phyloP scores from a whole-genome alignment of 2,113 vertebrate genomes.

The Ammospiza nelsoni region DNA sequence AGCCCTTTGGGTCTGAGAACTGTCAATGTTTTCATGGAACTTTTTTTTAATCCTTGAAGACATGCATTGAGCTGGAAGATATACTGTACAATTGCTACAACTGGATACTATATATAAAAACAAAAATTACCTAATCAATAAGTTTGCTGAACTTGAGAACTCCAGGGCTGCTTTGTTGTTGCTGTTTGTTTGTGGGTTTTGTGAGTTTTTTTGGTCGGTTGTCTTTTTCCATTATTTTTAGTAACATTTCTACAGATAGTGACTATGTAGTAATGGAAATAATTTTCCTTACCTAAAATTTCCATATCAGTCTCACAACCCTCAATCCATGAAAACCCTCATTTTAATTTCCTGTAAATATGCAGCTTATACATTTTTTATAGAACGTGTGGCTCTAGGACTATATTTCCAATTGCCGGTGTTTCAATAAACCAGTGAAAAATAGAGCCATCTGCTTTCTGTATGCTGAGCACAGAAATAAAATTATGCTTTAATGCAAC shows the following conservation, averaged over 20 bases:
- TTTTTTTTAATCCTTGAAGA: neutral
- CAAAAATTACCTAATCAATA: neutral
- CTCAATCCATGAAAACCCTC: neutral
- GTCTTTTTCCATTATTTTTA: neutral
- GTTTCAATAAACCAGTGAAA: slow-evolving; percentile 7
- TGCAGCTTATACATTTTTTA: neutral
- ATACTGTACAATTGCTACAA: neutral
- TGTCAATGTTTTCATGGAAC: neutral
- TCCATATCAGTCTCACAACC: neutral
- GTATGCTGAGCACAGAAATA: slow-evolving; percentile 26
- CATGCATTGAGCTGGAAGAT: neutral
- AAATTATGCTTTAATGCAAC: slow-evolving; percentile 46
- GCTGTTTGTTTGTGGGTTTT: neutral
- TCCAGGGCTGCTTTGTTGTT: neutral
- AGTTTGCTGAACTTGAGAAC: neutral
- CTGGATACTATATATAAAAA: neutral
- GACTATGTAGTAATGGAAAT: neutral
- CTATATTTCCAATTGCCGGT: neutral
- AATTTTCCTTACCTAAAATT: neutral
- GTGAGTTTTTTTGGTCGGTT: neutral
- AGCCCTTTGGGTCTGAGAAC: neutral
- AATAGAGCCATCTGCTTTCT: slow-evolving; percentile 3
- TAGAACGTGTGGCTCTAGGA: neutral
- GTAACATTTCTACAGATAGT: neutral
- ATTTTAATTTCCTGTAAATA: neutral